A percentile compares a stretch with the other conserved stretches of the same genome.
phyloP scores from a whole-genome alignment of 2,797 vertebrate species.

The Staurois parvus region DNA sequence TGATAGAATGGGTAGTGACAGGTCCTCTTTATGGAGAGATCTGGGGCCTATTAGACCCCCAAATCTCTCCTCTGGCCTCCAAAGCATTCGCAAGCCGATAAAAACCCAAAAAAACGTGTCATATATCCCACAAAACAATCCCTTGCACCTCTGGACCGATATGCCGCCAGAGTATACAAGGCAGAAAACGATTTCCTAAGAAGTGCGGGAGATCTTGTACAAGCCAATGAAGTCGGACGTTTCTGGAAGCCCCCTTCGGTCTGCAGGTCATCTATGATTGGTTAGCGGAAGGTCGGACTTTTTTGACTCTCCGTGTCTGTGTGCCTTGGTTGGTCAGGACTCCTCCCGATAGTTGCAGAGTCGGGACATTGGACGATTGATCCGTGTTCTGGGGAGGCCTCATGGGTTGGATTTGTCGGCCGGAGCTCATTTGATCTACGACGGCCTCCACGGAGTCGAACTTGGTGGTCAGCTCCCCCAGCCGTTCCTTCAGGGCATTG shows the following conservation, averaged over 20 bases:
- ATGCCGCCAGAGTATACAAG: too few species aligned
- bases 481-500: conserved; percentile 80
- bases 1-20: too few species aligned
- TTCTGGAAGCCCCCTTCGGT: background rate
- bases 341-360: background rate
- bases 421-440: conserved; percentile 75
- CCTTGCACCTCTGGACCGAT: too few species aligned
- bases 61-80: too few species aligned
- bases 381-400: conserved; percentile 26
- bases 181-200: too few species aligned
- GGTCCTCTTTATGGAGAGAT: too few species aligned
- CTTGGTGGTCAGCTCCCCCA: conserved; percentile 76
- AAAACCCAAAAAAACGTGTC: too few species aligned
- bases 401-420: conserved; percentile 58
- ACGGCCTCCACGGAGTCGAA: conserved; percentile 81
- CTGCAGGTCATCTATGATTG: background rate
- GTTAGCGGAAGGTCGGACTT: background rate
- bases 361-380: accelerated
- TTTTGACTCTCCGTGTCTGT: background rate
- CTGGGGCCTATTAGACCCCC: too few species aligned
- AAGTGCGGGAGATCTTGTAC: too few species aligned
- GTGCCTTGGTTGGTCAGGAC: conserved; percentile 7
- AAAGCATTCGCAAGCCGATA: too few species aligned
- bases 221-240: too few species aligned
- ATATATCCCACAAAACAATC: too few species aligned